Evolutionary conservation across 2,797 vertebrate genomes (phyloP).

Genomic region (Hydrophis major): DNA sequence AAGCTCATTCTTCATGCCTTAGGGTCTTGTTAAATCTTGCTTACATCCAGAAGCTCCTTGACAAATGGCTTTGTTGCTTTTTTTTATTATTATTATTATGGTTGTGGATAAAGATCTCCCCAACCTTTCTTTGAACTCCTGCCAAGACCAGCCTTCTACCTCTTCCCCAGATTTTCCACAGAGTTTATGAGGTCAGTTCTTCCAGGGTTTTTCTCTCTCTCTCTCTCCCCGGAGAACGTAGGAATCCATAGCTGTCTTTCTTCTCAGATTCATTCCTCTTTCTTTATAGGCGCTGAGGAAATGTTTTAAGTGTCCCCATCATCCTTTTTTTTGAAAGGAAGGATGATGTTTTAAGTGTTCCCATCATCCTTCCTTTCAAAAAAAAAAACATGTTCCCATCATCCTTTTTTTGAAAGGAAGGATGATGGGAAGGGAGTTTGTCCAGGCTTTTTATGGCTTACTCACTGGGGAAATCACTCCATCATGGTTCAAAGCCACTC

Average conservation of each 20-base stretch:
- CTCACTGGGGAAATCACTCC: background rate
- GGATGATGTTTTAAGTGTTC: background rate
- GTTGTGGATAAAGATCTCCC: background rate
- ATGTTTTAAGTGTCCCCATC: background rate
- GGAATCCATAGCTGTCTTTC: background rate
- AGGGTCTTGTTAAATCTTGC: conserved; percentile 12
- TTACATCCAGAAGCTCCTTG: conserved; percentile 6
- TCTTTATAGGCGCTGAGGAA: background rate
- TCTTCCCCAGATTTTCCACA: background rate
- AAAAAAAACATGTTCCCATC: no score
- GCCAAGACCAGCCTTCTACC: background rate
- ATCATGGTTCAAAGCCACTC: background rate
- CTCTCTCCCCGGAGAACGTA: background rate
- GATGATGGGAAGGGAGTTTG: background rate
- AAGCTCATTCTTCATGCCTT: background rate
- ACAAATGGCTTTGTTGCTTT: conserved; percentile 18
- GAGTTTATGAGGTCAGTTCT: conserved; percentile 4
- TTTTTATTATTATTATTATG: background rate
- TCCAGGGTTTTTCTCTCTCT: background rate
- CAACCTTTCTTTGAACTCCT: conserved; percentile 38
- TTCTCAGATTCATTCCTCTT: conserved; percentile 1
- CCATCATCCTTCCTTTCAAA: no score
- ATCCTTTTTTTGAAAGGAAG: background rate
- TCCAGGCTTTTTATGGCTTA: background rate
- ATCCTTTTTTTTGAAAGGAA: background rate